Base-by-base conservation (phyloP, 2,888 invertebrate species). In the Nomada ruficornis region DNA sequence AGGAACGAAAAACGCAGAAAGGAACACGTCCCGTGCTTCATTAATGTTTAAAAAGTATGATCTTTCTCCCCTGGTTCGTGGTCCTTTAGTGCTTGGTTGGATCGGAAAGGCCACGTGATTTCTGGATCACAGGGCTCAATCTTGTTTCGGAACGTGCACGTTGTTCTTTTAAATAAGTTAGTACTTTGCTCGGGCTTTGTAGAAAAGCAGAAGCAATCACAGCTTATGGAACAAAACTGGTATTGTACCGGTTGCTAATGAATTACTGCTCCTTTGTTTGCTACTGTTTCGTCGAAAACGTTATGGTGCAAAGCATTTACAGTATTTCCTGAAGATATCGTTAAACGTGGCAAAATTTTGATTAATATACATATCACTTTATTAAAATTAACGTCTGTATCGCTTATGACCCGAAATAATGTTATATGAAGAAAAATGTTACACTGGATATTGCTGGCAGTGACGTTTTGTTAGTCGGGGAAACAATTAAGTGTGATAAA, bases 1-100 rank as follows among this genome's bases (percentile, higher is more conserved):
- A 63, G 69, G 76, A 71, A 64, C 57, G 52, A 71, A 63, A 64
- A 70, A 75, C 77, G 65, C 68, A 63, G 10, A 26, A 13, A 57
- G 20, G 26, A 57, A 20, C 65, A 57, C 82, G 68, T 80, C 82
- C 47, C 47, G 29, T 2, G 55, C 57, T 57, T 65, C 62, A 52
- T 71, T 71, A 52, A 62, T 71, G 71, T 71, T 71, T 70, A 60
- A 70, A 29, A 20, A 60, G 50, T 20, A 26, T 5, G 59, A 4
- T 55, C 26, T 15, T 52, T 11, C 0, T 11, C 42, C 47, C 13
- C 26, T 26, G 64, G 26, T 44, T 20, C 44, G 15, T 26, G 23
- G 26, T 11, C 47, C 64, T 42, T 64, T 64, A 26, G 13, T 15
- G 26, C 64, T 64, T 10, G 18, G 47, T 13, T 50, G 11, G 44